These are phyloP conservation scores for Mantis religiosa DNA, from an alignment of 2,888 invertebrate genomes.

Conservation along the genomic window DNA sequence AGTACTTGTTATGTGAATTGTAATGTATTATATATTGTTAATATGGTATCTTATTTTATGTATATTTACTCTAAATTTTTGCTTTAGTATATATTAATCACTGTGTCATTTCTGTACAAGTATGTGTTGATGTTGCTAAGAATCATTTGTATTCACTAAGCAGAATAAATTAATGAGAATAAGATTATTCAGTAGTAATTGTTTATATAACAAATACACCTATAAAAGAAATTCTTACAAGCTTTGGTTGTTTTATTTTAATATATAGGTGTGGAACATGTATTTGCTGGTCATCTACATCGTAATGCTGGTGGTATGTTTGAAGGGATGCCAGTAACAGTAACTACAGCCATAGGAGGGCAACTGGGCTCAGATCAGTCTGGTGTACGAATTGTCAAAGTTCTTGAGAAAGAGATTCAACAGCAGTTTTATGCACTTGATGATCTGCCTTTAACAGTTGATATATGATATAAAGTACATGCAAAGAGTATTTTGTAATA, in stretches of 20 bases:
- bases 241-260: neutral
- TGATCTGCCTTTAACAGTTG: constrained; percentile 31
- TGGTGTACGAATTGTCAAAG: constrained; percentile 46
- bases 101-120: no score
- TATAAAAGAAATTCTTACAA: neutral
- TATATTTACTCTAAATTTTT: no score
- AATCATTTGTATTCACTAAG: no score
- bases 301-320: constrained; percentile 46
- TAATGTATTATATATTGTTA: no score
- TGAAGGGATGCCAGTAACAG: constrained; percentile 44
- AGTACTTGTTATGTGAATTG: no score
- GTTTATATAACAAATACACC: no score
- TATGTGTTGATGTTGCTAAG: no score
- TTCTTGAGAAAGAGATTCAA: constrained; percentile 40
- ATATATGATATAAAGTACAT: neutral
- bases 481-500: no score
- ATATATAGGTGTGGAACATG: constrained; percentile 42
- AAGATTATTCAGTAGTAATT: no score
- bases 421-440: constrained; percentile 44
- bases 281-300: constrained; percentile 51
- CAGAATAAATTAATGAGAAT: no score
- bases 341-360: constrained; percentile 48
- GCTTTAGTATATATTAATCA: no score
- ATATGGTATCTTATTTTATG: no score
- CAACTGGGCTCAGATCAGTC: constrained; percentile 44